Conservation (phyloP, 23 tunicate species). For the Phallusia fumigata region DNA sequence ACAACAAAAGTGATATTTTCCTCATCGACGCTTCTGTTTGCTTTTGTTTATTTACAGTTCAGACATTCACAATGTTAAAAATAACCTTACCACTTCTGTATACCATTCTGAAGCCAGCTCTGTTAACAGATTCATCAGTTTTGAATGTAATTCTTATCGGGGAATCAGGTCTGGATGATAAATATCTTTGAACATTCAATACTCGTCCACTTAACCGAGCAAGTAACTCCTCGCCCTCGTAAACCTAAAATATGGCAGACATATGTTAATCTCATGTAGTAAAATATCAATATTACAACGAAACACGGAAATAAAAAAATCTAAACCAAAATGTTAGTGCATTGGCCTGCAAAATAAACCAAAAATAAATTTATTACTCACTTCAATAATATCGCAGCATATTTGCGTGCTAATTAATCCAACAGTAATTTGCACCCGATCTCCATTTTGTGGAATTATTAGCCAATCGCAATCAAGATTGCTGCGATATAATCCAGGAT, state of each 20-base stretch:
- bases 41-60: background rate
- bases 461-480: conserved; percentile 52
- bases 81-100: conserved; percentile 38
- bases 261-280: no score
- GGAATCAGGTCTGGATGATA: background rate
- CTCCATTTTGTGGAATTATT: conserved; percentile 37
- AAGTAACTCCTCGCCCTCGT: background rate
- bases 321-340: no score
- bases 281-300: background rate
- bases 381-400: conserved; percentile 47
- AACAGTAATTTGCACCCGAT: conserved; percentile 52
- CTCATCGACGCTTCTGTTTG: background rate
- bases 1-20: background rate
- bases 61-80: no score
- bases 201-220: background rate
- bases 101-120: conserved; percentile 26
- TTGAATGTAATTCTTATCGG: conserved; percentile 15
- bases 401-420: conserved; percentile 28
- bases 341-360: background rate
- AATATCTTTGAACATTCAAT: background rate
- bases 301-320: no score
- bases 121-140: conserved; percentile 16
- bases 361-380: background rate
- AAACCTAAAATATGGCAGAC: background rate
- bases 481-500: conserved; percentile 49